Base-by-base conservation (phyloP, 2,797 vertebrate species). In the Sphaeramia orbicularis region DNA sequence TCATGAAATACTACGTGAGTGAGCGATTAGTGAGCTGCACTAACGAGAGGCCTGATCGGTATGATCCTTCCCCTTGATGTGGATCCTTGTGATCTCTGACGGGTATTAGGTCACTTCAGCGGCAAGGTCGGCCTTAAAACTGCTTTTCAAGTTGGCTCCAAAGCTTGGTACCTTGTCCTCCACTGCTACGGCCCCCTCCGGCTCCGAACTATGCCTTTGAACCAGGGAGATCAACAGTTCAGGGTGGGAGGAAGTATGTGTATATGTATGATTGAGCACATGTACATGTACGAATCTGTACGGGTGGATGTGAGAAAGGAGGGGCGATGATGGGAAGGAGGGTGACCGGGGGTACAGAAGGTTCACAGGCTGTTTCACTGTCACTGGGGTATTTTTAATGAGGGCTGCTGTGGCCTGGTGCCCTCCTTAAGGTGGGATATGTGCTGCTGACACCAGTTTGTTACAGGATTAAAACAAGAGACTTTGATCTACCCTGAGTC, bases 51-150 rank as follows among this genome's bases (percentile, higher is more conserved):
- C 69, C 65, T 18, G 48, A 56, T 54, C 56, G 61, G 65, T 72
- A 54, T 55, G 67, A 77, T 82, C 72, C 64, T 51, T 69, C 49
- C 44, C 71, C 81, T 78, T 83, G 74, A 86, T 83, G 81, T 76
- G 53, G 66, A 63, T 55, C 40, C 10, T 53, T 78, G 78, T 76
- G 81, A 84, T 85, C 81, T 76, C 78, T 10, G n/a, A 44, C 10
- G 6, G 74, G 73, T 66, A 62, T 83, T 74, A 76, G 78, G 77
- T 81, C 84, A 79, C 66, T 16, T 55, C 81, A 60, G 68, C 12
- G 21, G 54, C 27, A 13, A 45, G 65, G 66, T 36, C 3, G 45
- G 49, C 49, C 64, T 62, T 48, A 55, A 42, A 63, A 80, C 67
- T 1, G 14, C 80, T 79, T 80, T 68, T 41, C 35, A 13, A 62